Conservation (phyloP, 2,888 invertebrate species). For the Macropis europaea region DNA sequence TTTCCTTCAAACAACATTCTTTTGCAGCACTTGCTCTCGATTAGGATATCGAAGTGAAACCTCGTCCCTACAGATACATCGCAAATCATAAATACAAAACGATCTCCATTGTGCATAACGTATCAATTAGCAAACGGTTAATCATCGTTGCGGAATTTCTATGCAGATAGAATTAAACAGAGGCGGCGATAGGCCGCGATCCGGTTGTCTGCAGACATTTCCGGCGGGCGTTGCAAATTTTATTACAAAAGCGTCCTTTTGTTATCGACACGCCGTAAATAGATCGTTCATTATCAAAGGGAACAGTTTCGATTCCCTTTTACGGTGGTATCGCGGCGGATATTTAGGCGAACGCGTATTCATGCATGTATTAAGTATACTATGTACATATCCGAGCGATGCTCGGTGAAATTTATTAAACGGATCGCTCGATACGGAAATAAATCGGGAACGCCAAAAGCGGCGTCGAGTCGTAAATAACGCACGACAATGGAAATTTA, state of each 20-base stretch:
- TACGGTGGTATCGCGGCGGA: too few relatives aligned
- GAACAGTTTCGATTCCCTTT: conserved; percentile 25
- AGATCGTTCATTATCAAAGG: conserved; percentile 19
- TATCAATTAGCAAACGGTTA: conserved; percentile 15
- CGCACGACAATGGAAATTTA: conserved; percentile 42
- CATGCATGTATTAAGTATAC: too few relatives aligned
- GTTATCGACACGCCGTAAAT: conserved; percentile 4
- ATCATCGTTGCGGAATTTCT: conserved; percentile 14
- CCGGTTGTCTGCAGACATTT: background rate
- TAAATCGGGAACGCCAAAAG: conserved; percentile 37
- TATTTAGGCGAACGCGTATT: conserved; percentile 14
- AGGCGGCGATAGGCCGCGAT: background rate
- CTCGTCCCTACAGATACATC: background rate
- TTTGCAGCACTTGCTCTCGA: background rate
- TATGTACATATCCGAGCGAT: conserved; percentile 2
- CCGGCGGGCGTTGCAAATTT: background rate
- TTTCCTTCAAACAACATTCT: too few relatives aligned
- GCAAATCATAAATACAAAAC: conserved; percentile 13
- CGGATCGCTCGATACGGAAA: conserved; percentile 26
- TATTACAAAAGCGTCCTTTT: conserved; percentile 6
- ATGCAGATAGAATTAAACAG: background rate
- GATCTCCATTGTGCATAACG: conserved; percentile 1
- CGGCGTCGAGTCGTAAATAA: conserved; percentile 47
- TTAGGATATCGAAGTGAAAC: background rate
- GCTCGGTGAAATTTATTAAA: conserved; percentile 38